These are phyloP conservation scores for Crocidura indochinensis DNA, from an alignment of 2,797 vertebrate genomes.

Conservation along the genomic window DNA sequence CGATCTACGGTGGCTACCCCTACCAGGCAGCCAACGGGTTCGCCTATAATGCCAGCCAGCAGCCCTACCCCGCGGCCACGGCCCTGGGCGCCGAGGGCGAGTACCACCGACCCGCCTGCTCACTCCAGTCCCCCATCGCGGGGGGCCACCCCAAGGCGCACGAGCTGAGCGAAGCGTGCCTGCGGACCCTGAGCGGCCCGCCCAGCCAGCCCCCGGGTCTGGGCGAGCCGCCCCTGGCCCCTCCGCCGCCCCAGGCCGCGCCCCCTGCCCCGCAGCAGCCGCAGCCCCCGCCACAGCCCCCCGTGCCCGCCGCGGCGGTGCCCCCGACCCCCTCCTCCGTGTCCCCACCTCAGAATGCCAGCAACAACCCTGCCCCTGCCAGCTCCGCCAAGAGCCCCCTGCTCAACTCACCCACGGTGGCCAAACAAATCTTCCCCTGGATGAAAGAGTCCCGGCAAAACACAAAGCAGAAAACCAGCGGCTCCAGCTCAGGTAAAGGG, in stretches of 20 bases:
- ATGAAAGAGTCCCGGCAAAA: constrained; percentile 99
- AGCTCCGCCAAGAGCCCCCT: constrained; percentile 92
- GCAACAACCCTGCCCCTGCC: constrained; percentile 91
- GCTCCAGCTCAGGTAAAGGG: constrained; percentile 97
- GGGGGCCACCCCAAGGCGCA: constrained; percentile 95
- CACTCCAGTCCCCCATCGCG: constrained; percentile 95
- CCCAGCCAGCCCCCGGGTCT: constrained; percentile 93
- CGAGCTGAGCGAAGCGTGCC: constrained; percentile 96
- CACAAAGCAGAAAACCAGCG: constrained; percentile 98
- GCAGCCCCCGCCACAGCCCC: constrained; percentile 89
- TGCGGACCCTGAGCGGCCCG: constrained; percentile 94
- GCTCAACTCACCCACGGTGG: constrained; percentile 93
- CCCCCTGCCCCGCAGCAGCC: constrained; percentile 92
- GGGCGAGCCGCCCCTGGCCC: constrained; percentile 90
- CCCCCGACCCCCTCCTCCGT: constrained; percentile 92
- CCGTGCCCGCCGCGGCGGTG: constrained; percentile 90
- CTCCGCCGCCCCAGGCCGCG: constrained; percentile 90
- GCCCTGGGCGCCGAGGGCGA: constrained; percentile 96
- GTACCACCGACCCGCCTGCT: constrained; percentile 98
- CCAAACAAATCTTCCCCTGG: constrained; percentile 99
- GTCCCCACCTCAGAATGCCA: constrained; percentile 94
- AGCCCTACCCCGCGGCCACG: constrained; percentile 94
- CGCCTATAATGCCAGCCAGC: constrained; percentile 98
- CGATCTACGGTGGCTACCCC: constrained; percentile 99
- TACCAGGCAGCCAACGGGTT: constrained; percentile 99